Evolutionary conservation across 1,140 invertebrate species (phyloP), one percentile per base, ranked within the genome.

Genomic region (Zaprionus taronus): DNA sequence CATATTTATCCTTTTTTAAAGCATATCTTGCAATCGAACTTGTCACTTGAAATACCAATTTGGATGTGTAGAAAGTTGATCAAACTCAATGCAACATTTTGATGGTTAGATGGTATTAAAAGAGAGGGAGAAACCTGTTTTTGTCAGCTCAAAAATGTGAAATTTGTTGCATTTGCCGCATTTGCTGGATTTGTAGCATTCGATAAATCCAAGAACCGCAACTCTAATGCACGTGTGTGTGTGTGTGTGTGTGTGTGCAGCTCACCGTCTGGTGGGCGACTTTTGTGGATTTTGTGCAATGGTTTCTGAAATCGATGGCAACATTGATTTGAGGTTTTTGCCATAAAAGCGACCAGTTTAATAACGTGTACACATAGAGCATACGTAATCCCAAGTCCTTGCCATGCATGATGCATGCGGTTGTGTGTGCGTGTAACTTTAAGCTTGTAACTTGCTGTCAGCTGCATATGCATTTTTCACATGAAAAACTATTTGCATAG

Each of bases 401-500:
- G 20, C 41, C 38, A n/a, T 17, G 17, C 12, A 41, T 41, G 14
- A 3, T 15, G 20, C 34, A 31, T 31, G 22, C 12, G 47, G 15
- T 51, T 20, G 11, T 15, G n/a, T 63, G 60, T 7, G 12, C 12
- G n/a, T 34, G 9, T 28, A 26, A n/a, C 57, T 69, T 69, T 53
- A 62, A 62, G 20, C 38, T 12, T 5, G 31, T 47, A 72, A 57
- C 38, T 36, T 65, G 61, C 51, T 60, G 56, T 36, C 41, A 57
- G 60, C 65, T 74, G 57, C 51, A 70, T 17, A 47, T 44, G 53
- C 17, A 66, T 72, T 51, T 15, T 47, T 11, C 26, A 34, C 28
- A 60, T 24, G 22, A 5, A 53, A 68, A 58, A 80, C 60, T 72
- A 77, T 85, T 86, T 84, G 75, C 81, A 74, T 84, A 56, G 28